Base-by-base conservation (phyloP, 1,140 invertebrate genomes). In the Anastrepha ludens region DNA sequence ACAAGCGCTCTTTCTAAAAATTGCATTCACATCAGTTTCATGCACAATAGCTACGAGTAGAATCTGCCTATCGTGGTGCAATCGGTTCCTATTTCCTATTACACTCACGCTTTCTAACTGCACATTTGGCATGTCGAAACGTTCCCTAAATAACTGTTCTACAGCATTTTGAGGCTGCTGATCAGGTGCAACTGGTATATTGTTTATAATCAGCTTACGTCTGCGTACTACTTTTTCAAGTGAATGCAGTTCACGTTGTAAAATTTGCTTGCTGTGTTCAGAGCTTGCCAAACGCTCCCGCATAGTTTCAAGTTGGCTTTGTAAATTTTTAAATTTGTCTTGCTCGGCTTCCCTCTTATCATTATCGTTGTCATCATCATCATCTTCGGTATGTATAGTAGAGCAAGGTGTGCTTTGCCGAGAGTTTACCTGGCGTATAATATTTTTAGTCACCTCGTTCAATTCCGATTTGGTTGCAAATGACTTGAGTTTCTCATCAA, bases 401-500 rank as follows among this genome's bases (percentile, higher is more conserved):
- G 74, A 81, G 29, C 74, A 81, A 7, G 74, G 74, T 20, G 74
- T 81, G 20, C 47, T 55, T 55, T 81, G 74, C 0, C 74, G 74
- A 5, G 74, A 81, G 11, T 47, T 47, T 20, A 47, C 50, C 17
- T 74, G 67, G 47, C 58, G 59, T 2, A 74, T 70, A 1, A 50
- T 58, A 9, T 87, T 87, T 78, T 41, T 78, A 41, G 47, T 60
- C 39, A 74, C 67, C 4, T 59, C 70, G 17, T 4, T 88, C 47
- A 65, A 13, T 58, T 86, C 78, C 0, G 78, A 13, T 58, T 88
- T 50, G n/a, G 50, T 86, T 8, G 58, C 78, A 55, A 86, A 88
- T 55, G 81, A n/a, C 58, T 88, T 62, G 13, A 88, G 62, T 85
- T 88, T 88, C 60, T 88, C 81, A 55, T 88, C 81, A n/a, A 88